Evolutionary conservation across 2,888 invertebrate species (phyloP).

Genomic region (Dorcus parallelipipedus): DNA sequence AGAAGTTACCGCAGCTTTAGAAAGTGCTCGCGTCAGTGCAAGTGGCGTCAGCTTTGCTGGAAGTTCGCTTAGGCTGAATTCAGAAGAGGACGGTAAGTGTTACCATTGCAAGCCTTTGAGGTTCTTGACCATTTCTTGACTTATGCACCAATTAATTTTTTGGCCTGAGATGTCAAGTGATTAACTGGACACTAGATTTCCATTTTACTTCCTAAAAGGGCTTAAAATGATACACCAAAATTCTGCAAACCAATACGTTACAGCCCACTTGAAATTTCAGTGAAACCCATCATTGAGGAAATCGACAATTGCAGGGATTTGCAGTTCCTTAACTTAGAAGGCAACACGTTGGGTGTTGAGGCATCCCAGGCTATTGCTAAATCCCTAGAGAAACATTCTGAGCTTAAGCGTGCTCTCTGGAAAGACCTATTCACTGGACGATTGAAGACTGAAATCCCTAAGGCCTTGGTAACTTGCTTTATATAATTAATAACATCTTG

Average conservation of each 20-base stretch:
- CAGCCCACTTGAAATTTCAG: slow-evolving; percentile 48
- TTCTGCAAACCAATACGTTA: background rate
- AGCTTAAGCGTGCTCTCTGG: slow-evolving; percentile 82
- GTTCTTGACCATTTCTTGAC: too few relatives aligned
- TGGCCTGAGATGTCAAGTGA: too few relatives aligned
- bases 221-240: background rate
- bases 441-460: slow-evolving; percentile 92
- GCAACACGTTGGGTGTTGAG: slow-evolving; percentile 88
- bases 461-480: slow-evolving; percentile 65
- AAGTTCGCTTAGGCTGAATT: slow-evolving; percentile 73
- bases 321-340: slow-evolving; percentile 77
- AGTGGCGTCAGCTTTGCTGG: slow-evolving; percentile 80
- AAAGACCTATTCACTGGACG: slow-evolving; percentile 97
- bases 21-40: slow-evolving; percentile 47
- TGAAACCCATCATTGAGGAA: slow-evolving; percentile 69
- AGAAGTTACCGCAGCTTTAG: slow-evolving; percentile 53
- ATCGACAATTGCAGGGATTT: slow-evolving; percentile 69
- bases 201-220: too few relatives aligned
- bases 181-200: too few relatives aligned
- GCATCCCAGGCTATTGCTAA: slow-evolving; percentile 83
- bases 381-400: slow-evolving; percentile 72
- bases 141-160: too few relatives aligned
- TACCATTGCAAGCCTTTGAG: background rate
- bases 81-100: slow-evolving; percentile 71
- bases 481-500: background rate